Percentiles rank a stretch among this genome's conserved stretches.
These are phyloP conservation scores for Acleris sparsana DNA, from an alignment of 2,888 invertebrate genomes.

Conservation along the genomic window DNA sequence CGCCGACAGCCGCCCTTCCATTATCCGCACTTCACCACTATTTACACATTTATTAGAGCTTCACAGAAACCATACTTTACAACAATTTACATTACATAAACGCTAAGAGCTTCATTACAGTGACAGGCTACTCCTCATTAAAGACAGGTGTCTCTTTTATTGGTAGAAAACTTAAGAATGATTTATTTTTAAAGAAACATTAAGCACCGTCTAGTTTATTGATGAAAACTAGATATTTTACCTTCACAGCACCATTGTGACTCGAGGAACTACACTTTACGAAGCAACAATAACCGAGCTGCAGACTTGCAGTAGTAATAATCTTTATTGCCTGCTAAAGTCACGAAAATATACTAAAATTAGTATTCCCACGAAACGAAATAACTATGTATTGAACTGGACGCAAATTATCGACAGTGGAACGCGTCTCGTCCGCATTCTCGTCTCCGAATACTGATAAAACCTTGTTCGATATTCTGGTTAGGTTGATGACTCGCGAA, in stretches of 20 bases:
- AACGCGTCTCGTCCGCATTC: constrained; percentile 27
- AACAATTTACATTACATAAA: constrained; percentile 33
- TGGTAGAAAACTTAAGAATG: constrained; percentile 13
- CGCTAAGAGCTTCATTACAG: constrained; percentile 36
- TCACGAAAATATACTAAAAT: constrained; percentile 24
- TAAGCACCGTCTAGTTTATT: constrained; percentile 3
- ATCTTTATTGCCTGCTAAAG: neutral
- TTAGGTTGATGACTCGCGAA: constrained; percentile 16
- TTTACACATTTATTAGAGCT: constrained; percentile 43
- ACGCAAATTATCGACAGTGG: constrained; percentile 32
- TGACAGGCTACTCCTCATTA: constrained; percentile 34
- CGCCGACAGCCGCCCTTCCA: constrained; percentile 41
- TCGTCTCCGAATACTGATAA: constrained; percentile 15
- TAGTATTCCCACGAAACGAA: constrained; percentile 30
- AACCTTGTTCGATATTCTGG: constrained; percentile 15
- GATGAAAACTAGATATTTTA: constrained; percentile 1
- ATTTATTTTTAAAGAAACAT: constrained; percentile 32
- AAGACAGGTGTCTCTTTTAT: constrained; percentile 31
- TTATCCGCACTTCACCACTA: constrained; percentile 43
- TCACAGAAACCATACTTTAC: constrained; percentile 44
- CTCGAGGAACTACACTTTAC: neutral
- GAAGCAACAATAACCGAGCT: neutral
- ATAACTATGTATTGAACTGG: constrained; percentile 22
- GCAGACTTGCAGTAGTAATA: constrained; percentile 3
- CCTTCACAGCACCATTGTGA: constrained; percentile 1